phyloP scores from a whole-genome alignment of 2,888 invertebrate genomes.

The Drosophila tanythrix region DNA sequence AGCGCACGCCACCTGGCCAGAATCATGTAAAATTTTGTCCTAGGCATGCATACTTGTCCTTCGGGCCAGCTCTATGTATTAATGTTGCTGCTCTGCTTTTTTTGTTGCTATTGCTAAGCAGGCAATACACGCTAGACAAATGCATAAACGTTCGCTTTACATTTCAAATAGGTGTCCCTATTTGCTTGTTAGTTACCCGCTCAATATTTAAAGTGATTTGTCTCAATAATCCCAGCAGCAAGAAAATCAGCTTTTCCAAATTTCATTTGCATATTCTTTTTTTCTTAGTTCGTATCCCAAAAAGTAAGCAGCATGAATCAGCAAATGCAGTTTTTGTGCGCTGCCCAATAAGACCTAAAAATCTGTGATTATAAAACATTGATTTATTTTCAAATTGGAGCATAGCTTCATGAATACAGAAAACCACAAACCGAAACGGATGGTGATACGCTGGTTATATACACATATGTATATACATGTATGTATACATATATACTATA shows the following conservation, averaged over 20 bases:
- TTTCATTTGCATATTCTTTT: background rate
- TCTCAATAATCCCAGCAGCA: constrained; percentile 3
- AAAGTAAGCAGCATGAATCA: background rate
- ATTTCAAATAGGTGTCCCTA: constrained; percentile 5
- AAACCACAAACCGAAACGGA: background rate
- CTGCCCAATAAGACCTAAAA: background rate
- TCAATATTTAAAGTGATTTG: constrained; percentile 14
- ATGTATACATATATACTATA: background rate
- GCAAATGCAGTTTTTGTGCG: background rate
- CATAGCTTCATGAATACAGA: background rate
- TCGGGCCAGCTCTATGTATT: constrained; percentile 12
- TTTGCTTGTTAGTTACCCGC: background rate
- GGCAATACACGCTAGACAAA: constrained; percentile 18
- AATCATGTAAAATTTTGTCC: constrained; percentile 46
- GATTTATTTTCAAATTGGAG: background rate
- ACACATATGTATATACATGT: background rate
- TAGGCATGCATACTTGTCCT: constrained; percentile 60
- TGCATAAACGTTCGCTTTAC: constrained; percentile 17
- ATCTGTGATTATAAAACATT: background rate
- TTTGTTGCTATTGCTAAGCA: constrained; percentile 30
- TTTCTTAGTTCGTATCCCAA: background rate
- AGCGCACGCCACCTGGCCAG: constrained; percentile 8
- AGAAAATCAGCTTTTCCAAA: background rate
- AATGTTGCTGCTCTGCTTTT: constrained; percentile 28
- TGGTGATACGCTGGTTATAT: background rate